Conservation (phyloP, 2,797 vertebrate genomes). For the Hafferia zeledoni region DNA sequence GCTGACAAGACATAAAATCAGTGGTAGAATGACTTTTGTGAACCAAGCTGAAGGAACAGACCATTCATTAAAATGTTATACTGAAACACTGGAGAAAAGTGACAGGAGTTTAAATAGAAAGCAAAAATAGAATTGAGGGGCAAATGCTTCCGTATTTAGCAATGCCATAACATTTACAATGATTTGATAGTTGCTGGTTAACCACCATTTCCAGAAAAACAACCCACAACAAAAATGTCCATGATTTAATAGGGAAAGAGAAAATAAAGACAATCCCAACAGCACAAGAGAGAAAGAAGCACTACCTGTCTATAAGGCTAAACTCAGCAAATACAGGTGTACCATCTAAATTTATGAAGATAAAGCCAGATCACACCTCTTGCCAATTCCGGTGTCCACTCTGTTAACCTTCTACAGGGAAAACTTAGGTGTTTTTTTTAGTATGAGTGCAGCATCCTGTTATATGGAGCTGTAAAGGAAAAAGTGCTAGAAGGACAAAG, state of each 20-base stretch:
- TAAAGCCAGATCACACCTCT: not conserved
- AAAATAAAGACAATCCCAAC: not conserved
- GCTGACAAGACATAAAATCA: constrained; percentile 18
- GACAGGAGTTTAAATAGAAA: not conserved
- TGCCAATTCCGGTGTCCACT: not conserved
- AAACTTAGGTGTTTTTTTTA: not conserved
- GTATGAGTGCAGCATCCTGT: not conserved
- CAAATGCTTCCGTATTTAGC: not conserved
- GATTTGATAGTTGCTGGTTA: not conserved
- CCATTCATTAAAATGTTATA: constrained; percentile 32
- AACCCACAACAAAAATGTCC: not conserved
- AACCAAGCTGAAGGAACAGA: not conserved
- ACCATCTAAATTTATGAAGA: not conserved
- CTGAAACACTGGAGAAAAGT: constrained; percentile 4
- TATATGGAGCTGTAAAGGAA: not conserved
- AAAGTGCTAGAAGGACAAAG: not conserved
- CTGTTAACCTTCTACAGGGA: not conserved
- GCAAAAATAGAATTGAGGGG: not conserved
- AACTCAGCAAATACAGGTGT: not conserved
- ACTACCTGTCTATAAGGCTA: not conserved
- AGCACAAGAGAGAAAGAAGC: not conserved
- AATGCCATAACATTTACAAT: not conserved
- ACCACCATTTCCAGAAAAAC: not conserved
- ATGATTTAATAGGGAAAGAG: not conserved
- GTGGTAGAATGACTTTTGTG: constrained; percentile 27